Conservation (phyloP, 2,797 vertebrate genomes). For the Hypotaenidia okinawae region DNA sequence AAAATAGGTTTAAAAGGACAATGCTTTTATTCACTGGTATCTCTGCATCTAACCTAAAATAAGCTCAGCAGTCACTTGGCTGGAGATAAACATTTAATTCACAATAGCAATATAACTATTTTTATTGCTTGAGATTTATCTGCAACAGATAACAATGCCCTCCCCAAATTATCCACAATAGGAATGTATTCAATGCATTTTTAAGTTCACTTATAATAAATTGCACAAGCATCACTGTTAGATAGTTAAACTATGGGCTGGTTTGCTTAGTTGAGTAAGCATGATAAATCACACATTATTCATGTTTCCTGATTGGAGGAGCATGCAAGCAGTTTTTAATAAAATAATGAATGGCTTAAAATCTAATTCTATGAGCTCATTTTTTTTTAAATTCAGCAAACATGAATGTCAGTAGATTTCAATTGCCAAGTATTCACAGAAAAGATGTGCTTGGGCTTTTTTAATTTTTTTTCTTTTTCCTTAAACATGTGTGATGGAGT, state of each 20-base stretch:
- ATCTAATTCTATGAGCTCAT: neutral
- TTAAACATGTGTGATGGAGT: neutral
- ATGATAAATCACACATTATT: neutral
- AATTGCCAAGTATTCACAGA: neutral
- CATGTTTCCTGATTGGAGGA: neutral
- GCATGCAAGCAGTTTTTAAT: neutral
- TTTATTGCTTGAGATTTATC: neutral
- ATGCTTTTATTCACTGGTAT: neutral
- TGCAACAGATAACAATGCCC: neutral
- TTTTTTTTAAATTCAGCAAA: neutral
- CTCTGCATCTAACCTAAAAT: neutral
- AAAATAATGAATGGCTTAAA: neutral
- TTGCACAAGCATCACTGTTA: neutral
- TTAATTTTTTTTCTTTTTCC: neutral
- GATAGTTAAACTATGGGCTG: neutral
- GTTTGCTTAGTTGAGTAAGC: neutral
- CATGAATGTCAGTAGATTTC: neutral
- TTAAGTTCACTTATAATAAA: neutral
- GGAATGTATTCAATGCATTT: neutral
- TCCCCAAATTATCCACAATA: neutral
- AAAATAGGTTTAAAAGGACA: neutral
- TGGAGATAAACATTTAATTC: slow-evolving; percentile 5
- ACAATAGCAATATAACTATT: neutral
- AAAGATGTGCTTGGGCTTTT: neutral
- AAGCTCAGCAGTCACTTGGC: neutral